These are phyloP conservation scores for Monodelphis domestica DNA, from an alignment of 2,797 vertebrate genomes.

Conservation along the genomic window DNA sequence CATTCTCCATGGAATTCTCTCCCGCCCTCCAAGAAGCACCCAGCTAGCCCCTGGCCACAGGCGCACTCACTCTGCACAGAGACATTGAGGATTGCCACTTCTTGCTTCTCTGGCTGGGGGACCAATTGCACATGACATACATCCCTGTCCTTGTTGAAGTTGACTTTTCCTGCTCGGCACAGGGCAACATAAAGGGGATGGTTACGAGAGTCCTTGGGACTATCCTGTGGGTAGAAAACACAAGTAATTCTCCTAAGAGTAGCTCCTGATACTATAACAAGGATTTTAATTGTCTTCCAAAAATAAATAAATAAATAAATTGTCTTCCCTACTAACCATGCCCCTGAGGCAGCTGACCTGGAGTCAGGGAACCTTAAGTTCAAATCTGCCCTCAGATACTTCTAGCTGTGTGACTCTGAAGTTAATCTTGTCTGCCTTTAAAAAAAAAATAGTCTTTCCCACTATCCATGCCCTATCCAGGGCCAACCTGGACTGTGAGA, in stretches of 20 bases:
- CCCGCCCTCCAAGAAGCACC: fast-evolving
- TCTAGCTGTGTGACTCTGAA: too few species aligned
- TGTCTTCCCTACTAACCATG: too few species aligned
- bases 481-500: not conserved
- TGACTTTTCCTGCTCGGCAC: slow-evolving; percentile 76
- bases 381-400: too few species aligned
- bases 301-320: too few species aligned
- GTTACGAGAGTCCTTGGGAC: fast-evolving
- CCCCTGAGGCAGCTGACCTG: too few species aligned
- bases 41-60: not conserved
- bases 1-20: not conserved
- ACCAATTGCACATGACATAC: slow-evolving; percentile 68
- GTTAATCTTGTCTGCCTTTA: too few species aligned
- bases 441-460: too few species aligned
- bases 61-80: slow-evolving; percentile 75
- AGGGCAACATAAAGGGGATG: slow-evolving; percentile 69
- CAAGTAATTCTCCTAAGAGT: not conserved
- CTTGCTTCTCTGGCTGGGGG: fast-evolving
- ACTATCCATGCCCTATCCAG: fast-evolving
- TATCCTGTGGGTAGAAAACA: slow-evolving; percentile 24
- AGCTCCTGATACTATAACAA: not conserved
- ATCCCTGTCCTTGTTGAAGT: slow-evolving; percentile 76
- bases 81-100: slow-evolving; percentile 52
- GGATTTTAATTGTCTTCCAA: not conserved
- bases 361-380: too few species aligned